These are phyloP conservation scores for Pachydiplax longipennis DNA, from an alignment of 2,888 invertebrate species.

Conservation along the genomic window DNA sequence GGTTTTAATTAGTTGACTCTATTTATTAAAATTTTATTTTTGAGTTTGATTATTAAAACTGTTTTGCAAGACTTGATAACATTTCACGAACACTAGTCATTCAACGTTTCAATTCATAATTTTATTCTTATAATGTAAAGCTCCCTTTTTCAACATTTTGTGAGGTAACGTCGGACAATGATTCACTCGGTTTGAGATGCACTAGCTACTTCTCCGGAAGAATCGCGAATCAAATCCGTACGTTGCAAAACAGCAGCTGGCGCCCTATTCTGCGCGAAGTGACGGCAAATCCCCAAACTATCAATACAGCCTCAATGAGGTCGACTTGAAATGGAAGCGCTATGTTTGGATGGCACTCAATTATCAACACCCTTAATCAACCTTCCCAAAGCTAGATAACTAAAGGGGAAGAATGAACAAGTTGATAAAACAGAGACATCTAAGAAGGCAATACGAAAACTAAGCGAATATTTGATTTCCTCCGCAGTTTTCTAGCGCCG, in stretches of 20 bases:
- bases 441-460: not conserved
- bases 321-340: not conserved
- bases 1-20: too few relatives aligned
- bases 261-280: not conserved
- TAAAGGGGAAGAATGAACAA: not conserved
- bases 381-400: not conserved
- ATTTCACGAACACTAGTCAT: too few relatives aligned
- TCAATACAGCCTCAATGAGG: not conserved
- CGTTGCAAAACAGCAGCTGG: not conserved
- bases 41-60: too few relatives aligned
- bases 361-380: not conserved
- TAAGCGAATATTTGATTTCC: not conserved
- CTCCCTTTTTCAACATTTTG: too few relatives aligned
- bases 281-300: conserved; percentile 18
- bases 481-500: not conserved
- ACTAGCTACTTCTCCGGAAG: too few relatives aligned
- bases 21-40: too few relatives aligned
- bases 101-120: too few relatives aligned
- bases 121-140: too few relatives aligned
- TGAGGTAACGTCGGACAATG: too few relatives aligned
- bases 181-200: too few relatives aligned
- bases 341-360: not conserved
- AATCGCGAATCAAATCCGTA: not conserved
- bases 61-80: too few relatives aligned
- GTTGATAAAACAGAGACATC: not conserved